Evolutionary conservation across 2,797 vertebrate species (phyloP).

Genomic region (Pipistrellus pipistrellus): DNA sequence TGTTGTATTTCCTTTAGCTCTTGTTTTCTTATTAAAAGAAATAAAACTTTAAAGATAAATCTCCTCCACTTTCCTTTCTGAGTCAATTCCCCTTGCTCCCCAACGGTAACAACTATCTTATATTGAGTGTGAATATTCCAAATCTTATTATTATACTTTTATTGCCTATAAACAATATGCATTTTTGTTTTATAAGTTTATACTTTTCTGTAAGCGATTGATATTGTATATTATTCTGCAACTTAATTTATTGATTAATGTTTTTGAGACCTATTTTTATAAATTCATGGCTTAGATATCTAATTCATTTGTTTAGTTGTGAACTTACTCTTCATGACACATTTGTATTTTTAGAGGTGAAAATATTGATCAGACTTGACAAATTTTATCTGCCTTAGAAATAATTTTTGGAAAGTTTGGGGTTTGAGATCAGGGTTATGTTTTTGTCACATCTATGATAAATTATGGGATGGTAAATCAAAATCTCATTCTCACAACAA

Average conservation of each 20-base stretch:
- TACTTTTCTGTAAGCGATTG: conserved; percentile 14
- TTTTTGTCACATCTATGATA: background rate
- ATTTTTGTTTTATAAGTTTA: conserved; percentile 5
- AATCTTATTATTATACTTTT: background rate
- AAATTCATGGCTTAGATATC: background rate
- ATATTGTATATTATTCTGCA: background rate
- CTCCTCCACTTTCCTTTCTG: background rate
- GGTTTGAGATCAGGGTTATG: background rate
- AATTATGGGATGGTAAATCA: background rate
- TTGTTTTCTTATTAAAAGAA: background rate
- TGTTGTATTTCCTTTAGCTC: background rate
- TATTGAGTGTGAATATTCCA: background rate
- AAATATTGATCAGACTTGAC: background rate
- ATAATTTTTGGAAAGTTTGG: background rate
- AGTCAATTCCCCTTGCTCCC: background rate
- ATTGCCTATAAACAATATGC: background rate
- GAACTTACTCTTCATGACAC: background rate
- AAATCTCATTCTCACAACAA: background rate
- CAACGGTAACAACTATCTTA: background rate
- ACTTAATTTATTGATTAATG: background rate
- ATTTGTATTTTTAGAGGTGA: conserved; percentile 50
- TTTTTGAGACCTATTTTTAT: conserved; percentile 1
- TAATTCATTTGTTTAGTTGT: conserved; percentile 23
- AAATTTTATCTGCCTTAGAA: conserved; percentile 28
- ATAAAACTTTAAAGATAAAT: conserved; percentile 13